phyloP scores from a whole-genome alignment of 2,888 invertebrate genomes.

The Lordiphosa fenestrarum region DNA sequence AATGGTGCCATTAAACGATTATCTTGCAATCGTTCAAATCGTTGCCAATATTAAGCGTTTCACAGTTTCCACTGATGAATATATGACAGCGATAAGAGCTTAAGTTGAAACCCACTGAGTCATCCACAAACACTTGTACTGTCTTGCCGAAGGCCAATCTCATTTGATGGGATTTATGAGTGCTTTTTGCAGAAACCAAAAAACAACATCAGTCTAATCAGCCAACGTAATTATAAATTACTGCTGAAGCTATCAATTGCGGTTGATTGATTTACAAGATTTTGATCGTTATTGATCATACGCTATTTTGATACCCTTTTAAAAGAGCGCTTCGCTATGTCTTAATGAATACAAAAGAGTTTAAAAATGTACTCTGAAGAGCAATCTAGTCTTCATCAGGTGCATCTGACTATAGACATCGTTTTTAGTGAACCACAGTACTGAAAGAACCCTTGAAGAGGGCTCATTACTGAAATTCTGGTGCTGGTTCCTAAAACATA shows the following conservation, averaged over 20 bases:
- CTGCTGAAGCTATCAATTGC: constrained; percentile 56
- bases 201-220: not conserved
- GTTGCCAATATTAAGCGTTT: constrained; percentile 26
- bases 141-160: constrained; percentile 17
- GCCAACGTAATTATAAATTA: constrained; percentile 46
- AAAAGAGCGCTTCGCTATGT: too few species aligned
- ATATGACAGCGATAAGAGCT: constrained; percentile 1
- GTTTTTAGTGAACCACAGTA: too few species aligned
- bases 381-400: too few species aligned
- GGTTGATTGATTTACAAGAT: constrained; percentile 56
- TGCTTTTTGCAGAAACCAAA: not conserved
- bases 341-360: too few species aligned
- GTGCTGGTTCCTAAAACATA: too few species aligned
- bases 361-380: too few species aligned
- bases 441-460: too few species aligned
- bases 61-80: constrained; percentile 15
- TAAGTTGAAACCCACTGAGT: constrained; percentile 16
- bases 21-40: constrained; percentile 44
- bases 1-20: constrained; percentile 47
- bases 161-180: constrained; percentile 23
- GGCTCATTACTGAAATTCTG: too few species aligned
- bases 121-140: constrained; percentile 10
- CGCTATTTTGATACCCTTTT: constrained; percentile 16
- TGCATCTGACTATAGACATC: too few species aligned
- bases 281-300: constrained; percentile 60